Percentiles rank a stretch among this genome's conserved stretches.
Conservation (phyloP, 1,140 invertebrate species). For the Zaprionus ghesquierei region DNA sequence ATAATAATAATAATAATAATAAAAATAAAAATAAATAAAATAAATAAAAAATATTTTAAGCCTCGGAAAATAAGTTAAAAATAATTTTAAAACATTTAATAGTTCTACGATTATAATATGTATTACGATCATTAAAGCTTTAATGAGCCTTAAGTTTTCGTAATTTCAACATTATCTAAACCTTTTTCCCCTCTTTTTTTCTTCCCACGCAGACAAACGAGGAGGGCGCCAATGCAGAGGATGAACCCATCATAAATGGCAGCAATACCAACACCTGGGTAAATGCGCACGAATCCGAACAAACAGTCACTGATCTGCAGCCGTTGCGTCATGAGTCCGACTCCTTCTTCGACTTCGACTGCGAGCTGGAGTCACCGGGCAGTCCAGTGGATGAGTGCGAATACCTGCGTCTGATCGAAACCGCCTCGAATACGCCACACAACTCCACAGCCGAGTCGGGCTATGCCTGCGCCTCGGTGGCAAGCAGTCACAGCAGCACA, state of each 20-base stretch:
- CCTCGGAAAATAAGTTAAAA: too few species aligned
- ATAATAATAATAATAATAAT: too few species aligned
- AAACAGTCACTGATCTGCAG: conserved; percentile 81
- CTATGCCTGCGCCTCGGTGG: conserved; percentile 83
- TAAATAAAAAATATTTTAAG: too few species aligned
- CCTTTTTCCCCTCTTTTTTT: neutral
- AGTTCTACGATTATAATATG: too few species aligned
- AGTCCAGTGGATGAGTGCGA: conserved; percentile 87
- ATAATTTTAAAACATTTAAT: too few species aligned
- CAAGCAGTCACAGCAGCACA: conserved; percentile 76
- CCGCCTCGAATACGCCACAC: conserved; percentile 82
- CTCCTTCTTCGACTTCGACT: conserved; percentile 85
- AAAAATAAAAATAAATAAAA: too few species aligned
- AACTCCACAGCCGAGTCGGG: conserved; percentile 84
- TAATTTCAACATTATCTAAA: neutral
- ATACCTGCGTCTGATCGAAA: conserved; percentile 83
- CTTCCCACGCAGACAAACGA: conserved; percentile 58
- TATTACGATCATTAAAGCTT: too few species aligned
- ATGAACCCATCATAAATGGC: conserved; percentile 79
- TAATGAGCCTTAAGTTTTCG: too few species aligned
- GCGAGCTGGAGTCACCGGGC: conserved; percentile 86
- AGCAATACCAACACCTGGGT: conserved; percentile 73
- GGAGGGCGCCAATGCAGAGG: conserved; percentile 63
- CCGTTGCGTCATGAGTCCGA: conserved; percentile 84
- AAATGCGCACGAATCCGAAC: conserved; percentile 62